Conservation (phyloP, 2,113 vertebrate genomes). For the Lucifuga dentata region DNA sequence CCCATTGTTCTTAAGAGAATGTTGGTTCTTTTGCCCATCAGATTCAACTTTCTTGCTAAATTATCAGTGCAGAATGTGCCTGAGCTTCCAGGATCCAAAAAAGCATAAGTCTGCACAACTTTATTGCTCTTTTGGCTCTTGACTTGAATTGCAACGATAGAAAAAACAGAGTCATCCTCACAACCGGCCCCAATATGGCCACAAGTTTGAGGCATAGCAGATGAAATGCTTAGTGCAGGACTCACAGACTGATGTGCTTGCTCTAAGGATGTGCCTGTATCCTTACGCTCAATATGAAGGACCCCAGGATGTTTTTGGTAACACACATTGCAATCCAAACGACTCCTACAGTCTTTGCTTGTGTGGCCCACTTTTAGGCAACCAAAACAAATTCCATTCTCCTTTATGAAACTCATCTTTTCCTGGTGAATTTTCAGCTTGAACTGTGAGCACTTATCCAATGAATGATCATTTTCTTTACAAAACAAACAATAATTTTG, state of each 20-base stretch:
- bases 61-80: too few species aligned
- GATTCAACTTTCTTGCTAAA: too few species aligned
- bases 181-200: background rate
- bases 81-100: background rate
- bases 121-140: background rate
- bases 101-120: background rate
- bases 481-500: background rate
- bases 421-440: background rate
- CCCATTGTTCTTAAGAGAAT: too few species aligned
- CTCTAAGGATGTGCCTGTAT: background rate
- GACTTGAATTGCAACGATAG: background rate
- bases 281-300: background rate
- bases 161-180: background rate
- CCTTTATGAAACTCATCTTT: background rate
- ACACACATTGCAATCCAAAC: background rate
- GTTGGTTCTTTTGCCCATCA: too few species aligned
- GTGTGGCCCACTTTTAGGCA: background rate
- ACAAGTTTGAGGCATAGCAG: background rate
- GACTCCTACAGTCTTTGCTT: slow-evolving; percentile 9
- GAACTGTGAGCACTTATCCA: background rate
- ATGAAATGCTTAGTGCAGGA: too few species aligned
- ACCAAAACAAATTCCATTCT: background rate
- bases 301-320: background rate
- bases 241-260: background rate
- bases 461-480: background rate